Conservation (phyloP, 2,797 vertebrate genomes). For the Denticeps clupeoides region DNA sequence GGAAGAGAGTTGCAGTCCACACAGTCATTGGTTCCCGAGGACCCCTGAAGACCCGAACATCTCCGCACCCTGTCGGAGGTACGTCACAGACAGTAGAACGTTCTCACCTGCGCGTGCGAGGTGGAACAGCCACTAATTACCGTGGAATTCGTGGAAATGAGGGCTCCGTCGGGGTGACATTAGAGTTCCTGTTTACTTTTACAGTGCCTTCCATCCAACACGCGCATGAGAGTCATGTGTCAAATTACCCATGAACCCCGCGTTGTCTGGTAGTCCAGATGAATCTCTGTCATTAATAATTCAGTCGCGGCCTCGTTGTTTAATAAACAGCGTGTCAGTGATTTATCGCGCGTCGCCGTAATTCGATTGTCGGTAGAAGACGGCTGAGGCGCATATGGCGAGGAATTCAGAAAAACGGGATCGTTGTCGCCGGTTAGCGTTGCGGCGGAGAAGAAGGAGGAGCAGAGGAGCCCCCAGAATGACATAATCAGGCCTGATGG, state of each 20-base stretch:
- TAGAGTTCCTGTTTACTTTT: conserved; percentile 33
- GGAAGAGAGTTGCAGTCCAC: too few relatives aligned
- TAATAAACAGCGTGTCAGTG: conserved; percentile 79
- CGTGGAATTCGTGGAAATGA: too few relatives aligned
- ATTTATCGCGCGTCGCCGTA: conserved; percentile 61
- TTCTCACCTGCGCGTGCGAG: too few relatives aligned
- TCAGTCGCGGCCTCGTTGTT: conserved; percentile 71
- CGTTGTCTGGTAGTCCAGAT: conserved; percentile 70
- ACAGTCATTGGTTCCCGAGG: too few relatives aligned
- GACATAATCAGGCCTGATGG: conserved; percentile 43
- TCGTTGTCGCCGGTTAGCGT: conserved; percentile 44
- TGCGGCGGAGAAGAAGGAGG: conserved; percentile 25
- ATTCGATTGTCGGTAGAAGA: conserved; percentile 42
- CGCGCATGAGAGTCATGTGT: conserved; percentile 35
- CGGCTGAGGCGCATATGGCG: conserved; percentile 43
- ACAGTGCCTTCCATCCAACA: conserved; percentile 23
- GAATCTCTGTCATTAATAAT: conserved; percentile 78
- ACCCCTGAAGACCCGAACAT: too few relatives aligned
- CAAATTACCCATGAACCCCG: conserved; percentile 41
- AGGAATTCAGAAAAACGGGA: conserved; percentile 42
- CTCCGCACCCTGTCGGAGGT: too few relatives aligned
- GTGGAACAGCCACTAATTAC: too few relatives aligned
- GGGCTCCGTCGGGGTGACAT: conserved; percentile 16
- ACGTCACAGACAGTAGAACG: too few relatives aligned
- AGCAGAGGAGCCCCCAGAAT: conserved; percentile 24